Evolutionary conservation across 1,140 invertebrate genomes (phyloP).

Genomic region (Caenorhabditis latens): DNA sequence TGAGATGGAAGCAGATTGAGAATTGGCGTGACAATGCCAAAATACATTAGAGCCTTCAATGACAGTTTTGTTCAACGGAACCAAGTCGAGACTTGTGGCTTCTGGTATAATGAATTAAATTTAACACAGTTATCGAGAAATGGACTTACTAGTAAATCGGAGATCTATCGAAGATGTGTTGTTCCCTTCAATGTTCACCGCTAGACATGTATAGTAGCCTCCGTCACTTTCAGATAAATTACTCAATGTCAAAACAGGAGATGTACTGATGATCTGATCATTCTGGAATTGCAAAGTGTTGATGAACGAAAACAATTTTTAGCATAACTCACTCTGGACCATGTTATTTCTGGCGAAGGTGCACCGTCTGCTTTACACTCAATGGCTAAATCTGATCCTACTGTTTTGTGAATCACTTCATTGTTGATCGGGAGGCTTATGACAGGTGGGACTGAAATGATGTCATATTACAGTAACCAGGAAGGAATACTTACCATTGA

Average conservation of each 20-base stretch:
- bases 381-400: slow-evolving; percentile 61
- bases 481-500: slow-evolving; percentile 60
- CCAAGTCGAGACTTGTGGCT: slow-evolving; percentile 56
- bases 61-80: slow-evolving; percentile 72
- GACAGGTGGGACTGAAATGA: slow-evolving; percentile 66
- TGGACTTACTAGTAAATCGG: slow-evolving; percentile 46
- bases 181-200: slow-evolving; percentile 66
- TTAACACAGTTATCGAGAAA: neutral
- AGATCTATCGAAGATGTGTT: slow-evolving; percentile 16
- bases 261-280: slow-evolving; percentile 56
- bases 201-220: slow-evolving; percentile 66
- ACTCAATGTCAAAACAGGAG: slow-evolving; percentile 34
- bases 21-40: slow-evolving; percentile 71
- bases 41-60: slow-evolving; percentile 72
- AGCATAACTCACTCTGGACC: slow-evolving; percentile 68
- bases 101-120: slow-evolving; percentile 47
- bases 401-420: slow-evolving; percentile 59
- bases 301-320: slow-evolving; percentile 14
- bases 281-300: slow-evolving; percentile 48
- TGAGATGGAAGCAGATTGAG: slow-evolving; percentile 62
- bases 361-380: slow-evolving; percentile 66
- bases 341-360: slow-evolving; percentile 69
- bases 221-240: slow-evolving; percentile 44
- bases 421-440: slow-evolving; percentile 63
- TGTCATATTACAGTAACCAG: neutral